phyloP scores from a whole-genome alignment of 2,888 invertebrate genomes.

The Parnassius apollo region DNA sequence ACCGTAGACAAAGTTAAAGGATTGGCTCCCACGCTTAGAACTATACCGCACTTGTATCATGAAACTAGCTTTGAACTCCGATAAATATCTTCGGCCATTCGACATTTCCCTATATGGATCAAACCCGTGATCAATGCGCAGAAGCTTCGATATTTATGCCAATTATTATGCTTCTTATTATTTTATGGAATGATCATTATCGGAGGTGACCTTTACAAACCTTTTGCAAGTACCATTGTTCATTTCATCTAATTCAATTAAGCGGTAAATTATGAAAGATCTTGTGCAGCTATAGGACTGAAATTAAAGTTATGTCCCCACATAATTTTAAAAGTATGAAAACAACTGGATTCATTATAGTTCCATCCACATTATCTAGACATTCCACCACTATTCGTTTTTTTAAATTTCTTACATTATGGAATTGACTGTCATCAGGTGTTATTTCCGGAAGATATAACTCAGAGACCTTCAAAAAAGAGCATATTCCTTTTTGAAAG shows the following conservation, averaged over 20 bases:
- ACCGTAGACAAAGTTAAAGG: constrained; percentile 24
- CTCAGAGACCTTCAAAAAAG: too few relatives aligned
- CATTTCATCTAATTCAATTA: constrained; percentile 5
- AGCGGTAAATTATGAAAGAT: not conserved
- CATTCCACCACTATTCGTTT: too few relatives aligned
- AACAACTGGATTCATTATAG: too few relatives aligned
- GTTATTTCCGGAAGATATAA: too few relatives aligned
- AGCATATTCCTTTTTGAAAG: too few relatives aligned
- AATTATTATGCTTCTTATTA: constrained; percentile 26
- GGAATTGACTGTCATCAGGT: too few relatives aligned
- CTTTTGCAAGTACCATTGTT: constrained; percentile 8
- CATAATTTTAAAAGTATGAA: too few relatives aligned
- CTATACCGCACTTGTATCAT: not conserved
- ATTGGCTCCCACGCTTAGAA: constrained; percentile 18
- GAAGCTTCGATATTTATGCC: constrained; percentile 20
- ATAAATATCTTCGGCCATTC: constrained; percentile 17
- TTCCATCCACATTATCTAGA: too few relatives aligned
- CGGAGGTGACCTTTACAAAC: constrained; percentile 13
- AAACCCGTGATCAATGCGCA: constrained; percentile 20
- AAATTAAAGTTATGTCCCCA: too few relatives aligned
- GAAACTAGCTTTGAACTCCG: constrained; percentile 1
- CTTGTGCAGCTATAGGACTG: too few relatives aligned
- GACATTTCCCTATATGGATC: constrained; percentile 24
- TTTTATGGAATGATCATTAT: constrained; percentile 20
- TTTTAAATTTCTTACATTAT: too few relatives aligned